Percentiles rank a stretch among this genome's conserved stretches.
Conservation (phyloP, 2,888 invertebrate genomes). For the Ichneumon xanthorius region DNA sequence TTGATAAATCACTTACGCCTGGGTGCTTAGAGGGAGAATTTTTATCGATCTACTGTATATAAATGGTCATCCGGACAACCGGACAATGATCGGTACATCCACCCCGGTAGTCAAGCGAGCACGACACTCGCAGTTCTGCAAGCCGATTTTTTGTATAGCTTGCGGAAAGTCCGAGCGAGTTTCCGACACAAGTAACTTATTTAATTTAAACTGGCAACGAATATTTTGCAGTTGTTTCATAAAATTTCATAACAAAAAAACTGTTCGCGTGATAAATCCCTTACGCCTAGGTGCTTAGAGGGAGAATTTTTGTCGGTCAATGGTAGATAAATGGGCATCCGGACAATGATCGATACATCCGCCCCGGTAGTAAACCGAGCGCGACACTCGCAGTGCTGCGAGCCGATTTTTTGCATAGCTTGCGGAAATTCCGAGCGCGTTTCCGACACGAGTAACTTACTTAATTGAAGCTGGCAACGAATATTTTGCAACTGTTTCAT, state of each 20-base stretch:
- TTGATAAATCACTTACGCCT: neutral
- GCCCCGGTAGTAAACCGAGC: neutral
- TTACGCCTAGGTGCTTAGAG: neutral
- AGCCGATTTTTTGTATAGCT: neutral
- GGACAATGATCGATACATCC: neutral
- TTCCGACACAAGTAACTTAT: slow-evolving; percentile 24
- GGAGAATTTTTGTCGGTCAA: too few species aligned
- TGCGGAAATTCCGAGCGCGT: neutral
- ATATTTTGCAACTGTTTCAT: neutral
- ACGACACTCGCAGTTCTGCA: neutral
- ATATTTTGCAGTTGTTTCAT: neutral
- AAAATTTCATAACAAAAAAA: neutral
- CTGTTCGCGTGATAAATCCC: too few species aligned
- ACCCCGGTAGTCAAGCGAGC: neutral
- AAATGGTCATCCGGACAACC: neutral
- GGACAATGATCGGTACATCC: neutral
- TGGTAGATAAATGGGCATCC: neutral
- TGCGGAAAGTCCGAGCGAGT: neutral
- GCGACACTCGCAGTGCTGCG: neutral
- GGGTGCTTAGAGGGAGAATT: neutral
- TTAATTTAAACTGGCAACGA: slow-evolving; percentile 29
- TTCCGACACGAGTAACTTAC: slow-evolving; percentile 24
- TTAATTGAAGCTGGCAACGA: slow-evolving; percentile 14
- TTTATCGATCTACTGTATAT: neutral
- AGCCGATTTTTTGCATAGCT: neutral